Evolutionary conservation across 2,113 vertebrate genomes (phyloP).

Genomic region (Hyaena hyaena): DNA sequence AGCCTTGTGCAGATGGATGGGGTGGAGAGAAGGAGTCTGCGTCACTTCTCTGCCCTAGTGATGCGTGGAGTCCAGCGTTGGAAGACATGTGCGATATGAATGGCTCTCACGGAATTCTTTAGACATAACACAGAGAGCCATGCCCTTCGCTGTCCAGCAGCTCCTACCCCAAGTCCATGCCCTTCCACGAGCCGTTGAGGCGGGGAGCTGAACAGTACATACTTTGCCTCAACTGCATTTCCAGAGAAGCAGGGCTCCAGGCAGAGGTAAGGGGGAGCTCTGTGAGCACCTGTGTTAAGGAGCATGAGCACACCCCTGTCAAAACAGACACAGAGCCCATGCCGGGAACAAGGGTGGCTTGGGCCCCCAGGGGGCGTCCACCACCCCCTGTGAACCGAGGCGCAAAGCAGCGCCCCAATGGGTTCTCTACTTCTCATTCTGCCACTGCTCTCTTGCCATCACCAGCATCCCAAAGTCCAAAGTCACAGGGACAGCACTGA

Average conservation of each 20-base stretch:
- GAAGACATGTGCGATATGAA: neutral
- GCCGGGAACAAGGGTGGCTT: neutral
- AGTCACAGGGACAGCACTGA: neutral
- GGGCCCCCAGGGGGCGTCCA: neutral
- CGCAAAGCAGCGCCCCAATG: neutral
- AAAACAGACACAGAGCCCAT: accelerated
- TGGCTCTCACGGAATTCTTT: neutral
- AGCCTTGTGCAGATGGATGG: neutral
- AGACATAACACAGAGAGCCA: neutral
- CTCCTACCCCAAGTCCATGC: neutral
- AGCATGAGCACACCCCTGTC: accelerated
- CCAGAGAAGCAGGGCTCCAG: neutral
- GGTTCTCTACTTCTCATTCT: neutral
- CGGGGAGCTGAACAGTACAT: neutral
- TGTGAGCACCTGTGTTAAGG: neutral
- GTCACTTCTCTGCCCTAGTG: neutral
- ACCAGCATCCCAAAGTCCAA: neutral
- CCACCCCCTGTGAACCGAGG: neutral
- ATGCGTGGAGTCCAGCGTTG: neutral
- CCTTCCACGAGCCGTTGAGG: neutral
- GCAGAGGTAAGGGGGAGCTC: neutral
- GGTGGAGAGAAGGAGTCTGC: neutral
- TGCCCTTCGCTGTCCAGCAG: neutral
- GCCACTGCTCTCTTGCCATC: neutral
- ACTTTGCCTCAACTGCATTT: neutral